Percentiles rank a stretch among this genome's conserved stretches.
Conservation (phyloP, 2,113 vertebrate genomes). For the Cyprinodon tularosa region DNA sequence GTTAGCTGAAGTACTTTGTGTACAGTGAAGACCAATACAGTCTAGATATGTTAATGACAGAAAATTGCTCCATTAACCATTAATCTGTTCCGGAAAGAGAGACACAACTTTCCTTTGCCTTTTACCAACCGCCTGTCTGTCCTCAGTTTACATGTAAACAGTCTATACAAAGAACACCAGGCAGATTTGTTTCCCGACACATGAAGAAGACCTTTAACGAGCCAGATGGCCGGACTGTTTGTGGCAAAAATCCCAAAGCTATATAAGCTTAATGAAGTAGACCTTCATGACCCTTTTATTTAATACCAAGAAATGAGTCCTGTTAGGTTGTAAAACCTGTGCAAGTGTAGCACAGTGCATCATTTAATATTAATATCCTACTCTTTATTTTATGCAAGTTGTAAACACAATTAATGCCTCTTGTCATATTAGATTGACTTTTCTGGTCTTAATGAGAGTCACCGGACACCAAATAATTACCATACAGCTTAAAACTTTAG, state of each 20-base stretch:
- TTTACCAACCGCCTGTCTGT: not conserved
- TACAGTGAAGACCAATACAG: not conserved
- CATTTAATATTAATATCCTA: slow-evolving; percentile 19
- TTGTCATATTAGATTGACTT: slow-evolving; percentile 19
- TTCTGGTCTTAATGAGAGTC: slow-evolving; percentile 8
- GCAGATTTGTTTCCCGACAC: not conserved
- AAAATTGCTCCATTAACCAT: not conserved
- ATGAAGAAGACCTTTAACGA: slow-evolving; percentile 2
- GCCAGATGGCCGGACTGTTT: slow-evolving; percentile 14
- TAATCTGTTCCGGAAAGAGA: not conserved
- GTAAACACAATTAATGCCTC: slow-evolving; percentile 42
- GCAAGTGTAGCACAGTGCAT: slow-evolving; percentile 11
- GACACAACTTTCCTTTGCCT: not conserved
- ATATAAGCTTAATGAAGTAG: slow-evolving; percentile 32
- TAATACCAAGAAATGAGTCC: slow-evolving; percentile 9
- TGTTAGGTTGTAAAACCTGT: slow-evolving; percentile 30
- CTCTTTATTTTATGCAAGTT: slow-evolving; percentile 30
- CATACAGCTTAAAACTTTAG: not conserved
- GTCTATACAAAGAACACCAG: not conserved
- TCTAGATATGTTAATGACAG: not conserved
- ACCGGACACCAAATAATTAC: not conserved
- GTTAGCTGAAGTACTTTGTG: not conserved
- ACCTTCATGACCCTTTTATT: slow-evolving; percentile 47
- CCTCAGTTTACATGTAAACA: not conserved
- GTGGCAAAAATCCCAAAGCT: slow-evolving; percentile 22